Percentiles rank a stretch among this genome's conserved stretches.
Conservation (phyloP, 2,797 vertebrate genomes). For the Hafferia zeledoni region DNA sequence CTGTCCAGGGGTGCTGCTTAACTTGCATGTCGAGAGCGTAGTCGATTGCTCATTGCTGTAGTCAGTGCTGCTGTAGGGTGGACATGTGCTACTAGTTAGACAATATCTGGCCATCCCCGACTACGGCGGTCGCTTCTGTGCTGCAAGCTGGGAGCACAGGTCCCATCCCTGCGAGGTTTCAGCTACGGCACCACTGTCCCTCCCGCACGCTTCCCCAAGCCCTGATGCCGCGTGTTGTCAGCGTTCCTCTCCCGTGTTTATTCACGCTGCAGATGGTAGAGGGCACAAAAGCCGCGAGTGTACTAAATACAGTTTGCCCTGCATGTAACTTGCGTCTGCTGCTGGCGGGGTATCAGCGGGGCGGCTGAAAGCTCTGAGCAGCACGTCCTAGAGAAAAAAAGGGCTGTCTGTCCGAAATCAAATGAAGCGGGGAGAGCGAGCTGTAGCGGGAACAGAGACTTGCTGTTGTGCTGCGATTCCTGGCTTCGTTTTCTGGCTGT, state of each 20-base stretch:
- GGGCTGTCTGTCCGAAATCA: fast-evolving
- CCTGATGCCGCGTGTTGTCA: fast-evolving
- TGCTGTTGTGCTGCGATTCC: neutral
- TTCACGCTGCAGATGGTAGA: neutral
- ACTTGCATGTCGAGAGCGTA: neutral
- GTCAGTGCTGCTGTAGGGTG: neutral
- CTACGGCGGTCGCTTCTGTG: fast-evolving
- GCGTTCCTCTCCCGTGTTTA: fast-evolving
- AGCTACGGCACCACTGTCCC: fast-evolving
- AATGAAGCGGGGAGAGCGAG: neutral
- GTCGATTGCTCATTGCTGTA: neutral
- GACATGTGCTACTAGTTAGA: neutral
- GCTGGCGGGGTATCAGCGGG: fast-evolving
- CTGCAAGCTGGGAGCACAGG: fast-evolving
- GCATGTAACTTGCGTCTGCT: fast-evolving
- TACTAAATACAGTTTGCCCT: fast-evolving
- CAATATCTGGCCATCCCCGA: fast-evolving
- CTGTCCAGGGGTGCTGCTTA: neutral
- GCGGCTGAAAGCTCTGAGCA: neutral
- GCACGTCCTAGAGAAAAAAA: fast-evolving
- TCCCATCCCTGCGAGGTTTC: neutral
- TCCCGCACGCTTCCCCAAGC: fast-evolving
- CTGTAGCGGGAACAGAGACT: neutral
- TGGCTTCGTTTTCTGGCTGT: neutral
- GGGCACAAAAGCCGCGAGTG: fast-evolving